Conservation (phyloP, 1,140 invertebrate genomes). For the Pogonus chalceus region DNA sequence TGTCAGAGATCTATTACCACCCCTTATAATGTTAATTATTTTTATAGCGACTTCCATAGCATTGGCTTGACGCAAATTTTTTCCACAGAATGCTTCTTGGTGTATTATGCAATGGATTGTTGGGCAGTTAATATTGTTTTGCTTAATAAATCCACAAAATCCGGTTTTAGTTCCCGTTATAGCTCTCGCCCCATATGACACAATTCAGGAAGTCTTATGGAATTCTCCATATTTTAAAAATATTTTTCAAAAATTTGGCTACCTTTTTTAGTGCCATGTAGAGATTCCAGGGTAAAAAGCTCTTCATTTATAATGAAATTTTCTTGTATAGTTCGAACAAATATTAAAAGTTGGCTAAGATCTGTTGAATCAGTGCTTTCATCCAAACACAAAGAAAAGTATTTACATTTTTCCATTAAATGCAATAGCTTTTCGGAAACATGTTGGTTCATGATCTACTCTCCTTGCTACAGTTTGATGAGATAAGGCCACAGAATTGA, state of each 20-base stretch:
- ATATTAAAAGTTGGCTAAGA: slow-evolving; percentile 15
- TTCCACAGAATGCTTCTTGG: slow-evolving; percentile 16
- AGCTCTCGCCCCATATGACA: slow-evolving; percentile 5
- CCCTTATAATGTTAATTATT: too few species aligned
- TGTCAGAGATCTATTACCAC: too few species aligned
- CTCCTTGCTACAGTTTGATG: slow-evolving; percentile 3
- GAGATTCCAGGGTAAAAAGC: slow-evolving; percentile 11
- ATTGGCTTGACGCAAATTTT: slow-evolving; percentile 12
- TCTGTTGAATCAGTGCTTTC: too few species aligned
- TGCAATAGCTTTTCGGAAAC: background rate
- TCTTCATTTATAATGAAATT: slow-evolving; percentile 14
- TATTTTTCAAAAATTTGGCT: slow-evolving; percentile 13
- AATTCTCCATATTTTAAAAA: slow-evolving; percentile 15
- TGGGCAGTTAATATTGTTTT: slow-evolving; percentile 13
- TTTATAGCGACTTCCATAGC: slow-evolving; percentile 10
- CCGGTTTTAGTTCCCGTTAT: slow-evolving; percentile 9
- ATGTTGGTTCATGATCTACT: too few species aligned
- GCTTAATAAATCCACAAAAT: slow-evolving; percentile 9
- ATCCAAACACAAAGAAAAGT: too few species aligned
- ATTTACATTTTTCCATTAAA: slow-evolving; percentile 11
- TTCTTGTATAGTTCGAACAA: too few species aligned
- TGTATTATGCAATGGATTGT: slow-evolving; percentile 15
- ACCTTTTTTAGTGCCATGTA: slow-evolving; percentile 14
- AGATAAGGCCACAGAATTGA: slow-evolving; percentile 2
- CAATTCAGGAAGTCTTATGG: slow-evolving; percentile 11